Conservation (phyloP, 1,140 invertebrate species). For the Patella vulgata region DNA sequence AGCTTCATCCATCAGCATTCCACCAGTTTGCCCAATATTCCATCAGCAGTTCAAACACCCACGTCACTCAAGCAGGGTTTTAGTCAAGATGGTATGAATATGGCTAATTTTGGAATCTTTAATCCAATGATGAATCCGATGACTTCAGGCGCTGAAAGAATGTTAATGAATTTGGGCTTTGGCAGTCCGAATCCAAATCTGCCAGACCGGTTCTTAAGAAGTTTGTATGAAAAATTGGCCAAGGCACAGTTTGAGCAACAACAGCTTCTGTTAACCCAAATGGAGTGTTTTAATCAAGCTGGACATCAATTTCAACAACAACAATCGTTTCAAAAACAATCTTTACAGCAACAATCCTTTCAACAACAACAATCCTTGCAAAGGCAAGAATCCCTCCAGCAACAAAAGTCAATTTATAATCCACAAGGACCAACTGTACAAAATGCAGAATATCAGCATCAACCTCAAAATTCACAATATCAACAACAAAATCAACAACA, state of each 20-base stretch:
- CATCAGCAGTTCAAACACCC: neutral
- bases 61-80: constrained; percentile 1
- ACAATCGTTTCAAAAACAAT: neutral
- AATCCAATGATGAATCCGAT: neutral
- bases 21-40: neutral
- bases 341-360: neutral
- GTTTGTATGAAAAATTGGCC: constrained; percentile 54
- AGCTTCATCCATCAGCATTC: constrained; percentile 15
- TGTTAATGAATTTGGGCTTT: constrained; percentile 56
- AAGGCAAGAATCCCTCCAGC: neutral
- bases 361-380: neutral
- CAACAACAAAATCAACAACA: too few species aligned
- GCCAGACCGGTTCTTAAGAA: constrained; percentile 54
- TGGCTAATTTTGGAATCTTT: neutral
- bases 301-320: neutral
- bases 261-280: neutral
- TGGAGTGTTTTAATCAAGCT: too few species aligned
- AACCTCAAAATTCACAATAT: too few species aligned
- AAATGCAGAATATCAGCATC: too few species aligned
- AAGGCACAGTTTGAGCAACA: constrained; percentile 35
- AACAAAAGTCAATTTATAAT: constrained; percentile 2
- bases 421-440: too few species aligned
- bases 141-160: constrained; percentile 35
- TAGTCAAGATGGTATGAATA: too few species aligned
- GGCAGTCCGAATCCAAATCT: constrained; percentile 45